Evolutionary conservation across 1,140 invertebrate species (phyloP).

Genomic region (Achatina immaculata): DNA sequence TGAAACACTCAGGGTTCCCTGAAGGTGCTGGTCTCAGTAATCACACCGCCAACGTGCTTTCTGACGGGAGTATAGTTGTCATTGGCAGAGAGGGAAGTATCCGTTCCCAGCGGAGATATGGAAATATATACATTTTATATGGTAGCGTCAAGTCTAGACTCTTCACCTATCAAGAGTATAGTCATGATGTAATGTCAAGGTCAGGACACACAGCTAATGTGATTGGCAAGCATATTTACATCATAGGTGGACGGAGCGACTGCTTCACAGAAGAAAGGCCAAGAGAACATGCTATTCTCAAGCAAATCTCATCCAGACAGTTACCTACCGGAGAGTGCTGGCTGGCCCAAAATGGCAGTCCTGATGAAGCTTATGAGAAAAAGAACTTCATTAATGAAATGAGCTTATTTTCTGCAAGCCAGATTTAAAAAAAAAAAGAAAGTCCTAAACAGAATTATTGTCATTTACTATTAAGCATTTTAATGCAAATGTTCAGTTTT

Average conservation of each 20-base stretch:
- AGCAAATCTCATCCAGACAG: too few species aligned
- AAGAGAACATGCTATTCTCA: too few species aligned
- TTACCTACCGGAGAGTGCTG: too few species aligned
- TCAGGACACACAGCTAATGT: slow-evolving; percentile 66
- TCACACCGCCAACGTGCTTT: slow-evolving; percentile 59
- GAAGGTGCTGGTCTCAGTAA: slow-evolving; percentile 67
- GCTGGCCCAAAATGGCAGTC: too few species aligned
- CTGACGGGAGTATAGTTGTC: slow-evolving; percentile 60
- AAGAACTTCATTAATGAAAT: too few species aligned
- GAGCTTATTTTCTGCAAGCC: too few species aligned
- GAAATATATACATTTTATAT: slow-evolving; percentile 61
- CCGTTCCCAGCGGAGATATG: slow-evolving; percentile 61
- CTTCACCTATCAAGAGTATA: slow-evolving; percentile 59
- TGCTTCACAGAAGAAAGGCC: slow-evolving; percentile 62
- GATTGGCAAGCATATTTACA: slow-evolving; percentile 50
- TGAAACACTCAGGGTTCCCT: slow-evolving; percentile 60
- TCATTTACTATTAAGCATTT: too few species aligned
- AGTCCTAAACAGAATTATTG: too few species aligned
- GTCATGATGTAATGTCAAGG: slow-evolving; percentile 57
- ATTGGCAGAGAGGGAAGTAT: slow-evolving; percentile 68
- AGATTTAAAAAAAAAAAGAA: too few species aligned
- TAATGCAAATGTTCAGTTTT: too few species aligned
- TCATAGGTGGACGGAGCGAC: slow-evolving; percentile 67
- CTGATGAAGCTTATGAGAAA: too few species aligned
- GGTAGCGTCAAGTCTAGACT: slow-evolving; percentile 47